Conservation (phyloP, 2,888 invertebrate species). For the Cantharis rufa region DNA sequence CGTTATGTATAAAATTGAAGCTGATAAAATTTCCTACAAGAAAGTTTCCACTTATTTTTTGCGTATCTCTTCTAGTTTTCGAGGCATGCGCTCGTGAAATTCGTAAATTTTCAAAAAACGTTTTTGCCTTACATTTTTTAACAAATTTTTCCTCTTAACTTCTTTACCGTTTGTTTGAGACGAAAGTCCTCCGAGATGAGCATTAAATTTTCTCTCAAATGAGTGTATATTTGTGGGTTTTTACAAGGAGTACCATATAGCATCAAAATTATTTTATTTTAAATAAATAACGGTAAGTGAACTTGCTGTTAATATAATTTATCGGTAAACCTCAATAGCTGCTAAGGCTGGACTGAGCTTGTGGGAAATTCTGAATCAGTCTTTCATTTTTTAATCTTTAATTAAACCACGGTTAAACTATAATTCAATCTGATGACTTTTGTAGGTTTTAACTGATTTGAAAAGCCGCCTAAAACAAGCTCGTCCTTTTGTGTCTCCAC, state of each 20-base stretch:
- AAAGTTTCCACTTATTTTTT: too few relatives aligned
- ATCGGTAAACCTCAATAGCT: too few relatives aligned
- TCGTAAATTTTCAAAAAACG: too few relatives aligned
- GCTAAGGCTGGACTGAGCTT: not conserved
- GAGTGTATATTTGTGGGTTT: not conserved
- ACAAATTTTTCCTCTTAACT: too few relatives aligned
- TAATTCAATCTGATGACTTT: not conserved
- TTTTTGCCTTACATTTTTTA: too few relatives aligned
- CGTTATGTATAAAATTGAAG: too few relatives aligned
- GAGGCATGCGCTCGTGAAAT: too few relatives aligned
- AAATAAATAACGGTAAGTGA: not conserved
- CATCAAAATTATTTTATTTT: not conserved
- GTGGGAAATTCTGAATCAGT: not conserved
- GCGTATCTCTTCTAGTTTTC: too few relatives aligned
- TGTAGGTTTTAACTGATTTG: constrained; percentile 51
- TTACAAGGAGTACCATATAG: not conserved
- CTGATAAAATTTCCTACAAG: too few relatives aligned
- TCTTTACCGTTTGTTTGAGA: too few relatives aligned
- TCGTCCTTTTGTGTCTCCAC: constrained; percentile 54
- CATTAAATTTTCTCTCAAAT: too few relatives aligned
- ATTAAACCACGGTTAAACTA: not conserved
- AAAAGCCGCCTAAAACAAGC: constrained; percentile 60
- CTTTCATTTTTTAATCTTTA: not conserved
- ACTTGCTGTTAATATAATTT: not conserved
- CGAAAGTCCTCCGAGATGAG: too few relatives aligned